Evolutionary conservation across 2,888 invertebrate species (phyloP), one percentile per base, ranked within the genome.

Genomic region (Pseudococcus jackbeardsleyi): DNA sequence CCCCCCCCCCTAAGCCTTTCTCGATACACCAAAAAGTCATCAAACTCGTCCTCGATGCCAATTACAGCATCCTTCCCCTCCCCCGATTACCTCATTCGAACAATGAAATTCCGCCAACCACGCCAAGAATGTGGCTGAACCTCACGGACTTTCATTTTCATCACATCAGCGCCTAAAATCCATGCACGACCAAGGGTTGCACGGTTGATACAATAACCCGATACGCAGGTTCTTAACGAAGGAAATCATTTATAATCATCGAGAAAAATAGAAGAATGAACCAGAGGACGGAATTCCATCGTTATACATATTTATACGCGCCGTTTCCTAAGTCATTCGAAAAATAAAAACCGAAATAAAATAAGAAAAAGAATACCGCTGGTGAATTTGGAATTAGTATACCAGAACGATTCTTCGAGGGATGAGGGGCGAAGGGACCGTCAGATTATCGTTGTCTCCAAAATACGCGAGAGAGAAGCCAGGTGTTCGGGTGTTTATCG

Each of bases 401-500:
- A 64, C 22, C 64, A 64, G 64, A 22, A 22, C 22, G 64, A 11
- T 22, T 33, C 26, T 1, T 17, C 42, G 9, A 11, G 8, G 11
- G 22, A 9, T 3, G 64, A 22, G 9, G 22, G 1, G 22, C 22
- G 22, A 19, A 9, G 64, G 64, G 22, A 22, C 6, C 64, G 19
- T 64, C 64, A 22, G 64, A 64, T 64, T 64, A 64, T 64, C 64
- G 64, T 64, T 64, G 64, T 64, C 64, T 22, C 64, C 64, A 64
- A 72, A 68, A 72, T 33, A 72, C 33, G 33, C 72, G 72, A 9
- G 59, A 59, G 59, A 59, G 22, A 72, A 72, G 72, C 72, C 72
- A 72, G 72, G 72, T 72, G 72, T 72, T 72, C 72, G 72, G 64
- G 64, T 64, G 64, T 64, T 72, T 72, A 72, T 72, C 72, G 72